Evolutionary conservation across 2,797 vertebrate genomes (phyloP).

Genomic region (Esox masquinongy): DNA sequence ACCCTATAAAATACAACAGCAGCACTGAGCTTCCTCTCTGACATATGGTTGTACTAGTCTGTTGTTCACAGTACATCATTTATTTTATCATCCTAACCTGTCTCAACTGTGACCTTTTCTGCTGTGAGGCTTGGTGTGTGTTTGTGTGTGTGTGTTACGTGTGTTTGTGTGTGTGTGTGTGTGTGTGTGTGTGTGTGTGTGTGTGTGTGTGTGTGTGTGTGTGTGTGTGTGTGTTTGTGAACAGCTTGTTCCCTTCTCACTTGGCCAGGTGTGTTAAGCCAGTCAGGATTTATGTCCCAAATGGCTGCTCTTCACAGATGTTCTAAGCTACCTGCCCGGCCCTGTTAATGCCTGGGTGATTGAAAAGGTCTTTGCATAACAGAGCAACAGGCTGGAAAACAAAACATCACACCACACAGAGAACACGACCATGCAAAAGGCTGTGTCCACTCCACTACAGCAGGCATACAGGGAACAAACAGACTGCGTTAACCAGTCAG

Average conservation of each 20-base stretch:
- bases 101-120: not conserved
- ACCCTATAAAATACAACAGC: too few species aligned
- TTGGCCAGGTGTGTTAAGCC: not conserved
- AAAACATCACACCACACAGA: not conserved
- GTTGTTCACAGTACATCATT: not conserved
- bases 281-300: not conserved
- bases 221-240: not conserved
- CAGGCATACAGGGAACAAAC: too few species aligned
- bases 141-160: not conserved
- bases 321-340: not conserved
- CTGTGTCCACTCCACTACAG: too few species aligned
- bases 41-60: too few species aligned
- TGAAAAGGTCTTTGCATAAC: not conserved
- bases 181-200: conserved; percentile 1
- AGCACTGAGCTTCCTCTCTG: too few species aligned
- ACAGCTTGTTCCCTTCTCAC: not conserved
- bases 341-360: not conserved
- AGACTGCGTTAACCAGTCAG: too few species aligned
- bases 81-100: not conserved
- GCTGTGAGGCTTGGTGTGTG: not conserved
- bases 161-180: not conserved
- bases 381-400: not conserved
- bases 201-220: not conserved
- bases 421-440: too few species aligned
- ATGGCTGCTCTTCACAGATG: not conserved